phyloP scores from a whole-genome alignment of 2,113 vertebrate species.

The Nansenia antarctica region DNA sequence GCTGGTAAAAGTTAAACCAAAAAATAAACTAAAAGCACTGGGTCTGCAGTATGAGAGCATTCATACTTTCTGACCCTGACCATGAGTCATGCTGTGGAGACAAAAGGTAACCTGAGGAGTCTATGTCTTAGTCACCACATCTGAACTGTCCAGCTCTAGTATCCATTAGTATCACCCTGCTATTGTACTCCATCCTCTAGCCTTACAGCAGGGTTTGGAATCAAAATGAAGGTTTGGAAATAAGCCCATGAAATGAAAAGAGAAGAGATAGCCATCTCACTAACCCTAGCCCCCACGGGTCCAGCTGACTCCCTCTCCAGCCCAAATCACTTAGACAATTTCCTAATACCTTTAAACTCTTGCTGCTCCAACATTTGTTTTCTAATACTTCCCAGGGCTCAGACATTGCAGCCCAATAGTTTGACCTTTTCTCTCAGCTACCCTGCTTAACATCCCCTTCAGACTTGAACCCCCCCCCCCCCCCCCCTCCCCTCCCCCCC shows the following conservation, averaged over 20 bases:
- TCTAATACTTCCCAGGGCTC: conserved; percentile 4
- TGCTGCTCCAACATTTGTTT: conserved; percentile 3
- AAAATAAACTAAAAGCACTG: too few relatives aligned
- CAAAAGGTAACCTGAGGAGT: neutral
- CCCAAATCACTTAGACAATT: conserved; percentile 1
- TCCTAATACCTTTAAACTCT: conserved; percentile 1
- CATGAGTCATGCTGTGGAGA: neutral
- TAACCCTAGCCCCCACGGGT: neutral
- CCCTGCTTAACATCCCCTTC: neutral
- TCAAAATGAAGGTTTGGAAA: conserved; percentile 9
- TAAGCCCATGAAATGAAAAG: conserved; percentile 19
- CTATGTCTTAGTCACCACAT: conserved; percentile 6
- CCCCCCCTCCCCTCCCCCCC: too few relatives aligned
- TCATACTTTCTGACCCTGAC: neutral
- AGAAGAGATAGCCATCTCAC: conserved; percentile 12
- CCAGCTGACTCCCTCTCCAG: neutral
- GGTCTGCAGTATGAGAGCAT: neutral
- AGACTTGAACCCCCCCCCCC: neutral
- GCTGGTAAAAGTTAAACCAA: too few relatives aligned
- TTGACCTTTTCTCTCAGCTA: neutral
- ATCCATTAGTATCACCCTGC: conserved; percentile 13
- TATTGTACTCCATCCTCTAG: neutral
- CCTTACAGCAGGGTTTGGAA: conserved; percentile 5
- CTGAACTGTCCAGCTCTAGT: neutral
- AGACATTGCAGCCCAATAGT: conserved; percentile 1